Base-by-base conservation (phyloP, 2,888 invertebrate species). In the Cryptocheilus praepositus region DNA sequence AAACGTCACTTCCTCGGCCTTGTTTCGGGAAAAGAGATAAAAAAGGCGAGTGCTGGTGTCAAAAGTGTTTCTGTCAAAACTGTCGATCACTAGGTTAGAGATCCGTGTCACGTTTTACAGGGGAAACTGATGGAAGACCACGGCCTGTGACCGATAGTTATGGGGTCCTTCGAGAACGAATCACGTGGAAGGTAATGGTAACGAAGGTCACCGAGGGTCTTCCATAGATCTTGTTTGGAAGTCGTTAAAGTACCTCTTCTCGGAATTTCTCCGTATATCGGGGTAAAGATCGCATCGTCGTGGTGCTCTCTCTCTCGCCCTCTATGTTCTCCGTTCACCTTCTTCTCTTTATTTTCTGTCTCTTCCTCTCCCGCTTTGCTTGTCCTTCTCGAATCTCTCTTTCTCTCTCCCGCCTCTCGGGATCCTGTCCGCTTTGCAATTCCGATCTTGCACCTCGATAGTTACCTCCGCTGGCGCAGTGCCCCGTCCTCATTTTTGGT, bases 401-500 rank as follows among this genome's bases (percentile, higher is more conserved):
- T 21, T 43, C 63, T 60, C 67, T 59, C 69, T 65, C 71, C 73
- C 61, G 77, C 76, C 83, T 81, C 81, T 77, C 79, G 80, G 84
- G 82, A 85, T 84, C 82, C 84, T 79, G 79, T 82, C 81, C 86
- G 83, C 85, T 88, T 88, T 86, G 84, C 86, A 86, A 88, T 88
- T 88, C 87, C 83, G 87, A 88, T 87, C 87, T 87, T 87, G 86
- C 86, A 85, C 84, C 80, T 84, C 82, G 87, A 88, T 88, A 84
- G 81, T 81, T 79, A 70, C 78, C 80, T 83, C 78, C 77, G 73
- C 74, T 75, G 76, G 74, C 80, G 76, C 80, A 82, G 73, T 79
- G 65, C 77, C 69, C 69, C 70, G 75, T 80, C 73, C 78, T 76
- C 80, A 76, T 80, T 81, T 82, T 81, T 69, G 76, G 79, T 80